These are phyloP conservation scores for Tiliacea aurago DNA, from an alignment of 2,888 invertebrate species.

Conservation along the genomic window DNA sequence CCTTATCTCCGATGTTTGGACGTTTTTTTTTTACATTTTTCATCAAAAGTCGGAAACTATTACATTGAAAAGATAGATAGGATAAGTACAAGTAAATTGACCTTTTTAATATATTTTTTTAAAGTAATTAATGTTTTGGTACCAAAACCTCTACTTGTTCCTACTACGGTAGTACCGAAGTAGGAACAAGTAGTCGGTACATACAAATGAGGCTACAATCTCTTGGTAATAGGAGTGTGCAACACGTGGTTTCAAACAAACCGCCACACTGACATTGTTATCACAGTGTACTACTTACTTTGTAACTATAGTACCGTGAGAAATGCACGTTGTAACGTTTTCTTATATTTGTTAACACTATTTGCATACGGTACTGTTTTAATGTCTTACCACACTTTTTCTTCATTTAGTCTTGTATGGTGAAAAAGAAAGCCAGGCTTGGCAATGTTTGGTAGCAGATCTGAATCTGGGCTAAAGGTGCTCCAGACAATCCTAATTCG, in stretches of 20 bases:
- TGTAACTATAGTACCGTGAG: conserved; percentile 59
- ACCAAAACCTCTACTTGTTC: not conserved
- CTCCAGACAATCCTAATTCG: not conserved
- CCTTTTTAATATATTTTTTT: not conserved
- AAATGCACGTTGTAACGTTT: conserved; percentile 52
- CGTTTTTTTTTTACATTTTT: too few relatives aligned
- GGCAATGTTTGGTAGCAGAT: not conserved
- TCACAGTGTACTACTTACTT: conserved; percentile 53
- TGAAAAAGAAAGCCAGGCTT: not conserved
- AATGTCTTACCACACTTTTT: not conserved
- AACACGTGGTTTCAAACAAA: conserved; percentile 64
- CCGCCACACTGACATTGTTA: conserved; percentile 54
- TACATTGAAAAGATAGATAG: too few relatives aligned
- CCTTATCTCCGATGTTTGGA: too few relatives aligned
- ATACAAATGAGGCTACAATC: conserved; percentile 29
- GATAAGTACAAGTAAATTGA: not conserved
- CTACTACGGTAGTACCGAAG: too few relatives aligned
- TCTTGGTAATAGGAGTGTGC: conserved; percentile 45
- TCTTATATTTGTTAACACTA: conserved; percentile 55
- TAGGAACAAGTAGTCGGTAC: too few relatives aligned
- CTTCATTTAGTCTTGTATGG: too few relatives aligned
- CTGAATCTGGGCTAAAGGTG: not conserved
- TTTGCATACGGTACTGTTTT: conserved; percentile 33
- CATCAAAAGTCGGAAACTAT: too few relatives aligned
- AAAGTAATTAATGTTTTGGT: not conserved